Base-by-base conservation (phyloP, 2,888 invertebrate species). In the Teleogryllus oceanicus region DNA sequence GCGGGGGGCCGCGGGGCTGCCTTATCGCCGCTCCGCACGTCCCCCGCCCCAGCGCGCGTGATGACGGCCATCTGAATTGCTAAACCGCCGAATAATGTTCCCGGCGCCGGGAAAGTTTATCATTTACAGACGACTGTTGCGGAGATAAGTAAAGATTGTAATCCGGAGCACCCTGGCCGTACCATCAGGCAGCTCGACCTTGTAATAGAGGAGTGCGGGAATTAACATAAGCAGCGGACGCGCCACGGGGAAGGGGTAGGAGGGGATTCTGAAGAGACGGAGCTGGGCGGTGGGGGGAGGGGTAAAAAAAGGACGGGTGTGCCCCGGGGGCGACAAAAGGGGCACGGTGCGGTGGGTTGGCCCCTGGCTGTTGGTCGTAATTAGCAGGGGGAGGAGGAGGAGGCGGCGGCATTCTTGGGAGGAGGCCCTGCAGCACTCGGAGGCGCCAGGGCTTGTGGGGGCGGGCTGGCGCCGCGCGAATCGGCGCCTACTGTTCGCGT, bases 101-200 rank as follows among this genome's bases (percentile, higher is more conserved):
- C 62, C n/a, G 62, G 62, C n/a, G 62, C 62, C 62, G 16, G n/a
- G 16, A 77, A 50, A n/a, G n/a, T 50, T 77, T 49, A 77, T 77
- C 50, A 77, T 49, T 49, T 49, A n/a, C 77, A 20, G 50, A 77
- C 77, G 12, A 49, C n/a, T 18, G n/a, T 76, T 77, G 50, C 77
- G 50, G 10, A 77, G 50, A 49, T 77, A 77, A 77, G 49, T n/a
- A 49, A 77, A 49, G 49, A 49, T 77, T 24, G 77, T 49, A 37
- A 77, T 77, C 77, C 49, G 49, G 49, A n/a, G 11, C n/a, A 12
- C 11, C 37, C n/a, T 13, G 24, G n/a, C 24, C 10, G 37, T 76
- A 12, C 76, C 75, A 75, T 75, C 21, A 13, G 13, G 2, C 62
- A n/a, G 62, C 62, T 62, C 62, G 62, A 62, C 62, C 62, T 62